These are phyloP conservation scores for Eidolon helvum DNA, from an alignment of 2,113 vertebrate species.

Conservation along the genomic window DNA sequence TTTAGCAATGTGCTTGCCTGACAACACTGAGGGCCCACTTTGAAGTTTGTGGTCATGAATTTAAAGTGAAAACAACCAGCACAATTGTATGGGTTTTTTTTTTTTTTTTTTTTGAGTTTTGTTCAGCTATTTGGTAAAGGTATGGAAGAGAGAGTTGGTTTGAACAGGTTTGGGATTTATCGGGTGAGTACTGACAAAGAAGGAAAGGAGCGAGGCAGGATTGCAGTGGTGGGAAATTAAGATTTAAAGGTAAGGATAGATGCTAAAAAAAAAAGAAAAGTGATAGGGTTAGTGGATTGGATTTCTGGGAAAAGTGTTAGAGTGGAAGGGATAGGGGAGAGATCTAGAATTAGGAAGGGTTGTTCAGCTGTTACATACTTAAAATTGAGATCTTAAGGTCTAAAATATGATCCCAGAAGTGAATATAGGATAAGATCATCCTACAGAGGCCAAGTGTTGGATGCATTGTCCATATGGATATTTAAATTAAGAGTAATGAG, in stretches of 20 bases:
- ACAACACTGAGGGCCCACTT: not conserved
- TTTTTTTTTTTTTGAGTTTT: not conserved
- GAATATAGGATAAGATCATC: not conserved
- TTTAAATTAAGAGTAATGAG: not conserved
- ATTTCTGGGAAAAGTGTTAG: not conserved
- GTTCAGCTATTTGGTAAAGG: not conserved
- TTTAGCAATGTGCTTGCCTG: not conserved
- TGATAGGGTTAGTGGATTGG: not conserved
- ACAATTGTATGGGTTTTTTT: not conserved
- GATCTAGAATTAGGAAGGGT: not conserved
- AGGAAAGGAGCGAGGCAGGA: not conserved
- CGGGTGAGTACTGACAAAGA: not conserved
- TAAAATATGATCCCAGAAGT: not conserved
- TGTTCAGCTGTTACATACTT: not conserved
- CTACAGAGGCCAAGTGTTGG: not conserved
- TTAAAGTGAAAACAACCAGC: slow-evolving; percentile 40
- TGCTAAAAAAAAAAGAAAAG: not conserved
- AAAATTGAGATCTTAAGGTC: not conserved
- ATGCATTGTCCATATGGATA: not conserved
- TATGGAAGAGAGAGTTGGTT: not conserved
- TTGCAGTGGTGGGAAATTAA: not conserved
- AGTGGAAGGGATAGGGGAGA: not conserved
- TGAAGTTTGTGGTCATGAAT: slow-evolving; percentile 56
- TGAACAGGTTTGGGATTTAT: not conserved
- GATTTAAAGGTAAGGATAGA: not conserved